Evolutionary conservation across 2,888 invertebrate genomes (phyloP), one percentile per base, ranked within the genome.

Genomic region (Tinea trinotella): DNA sequence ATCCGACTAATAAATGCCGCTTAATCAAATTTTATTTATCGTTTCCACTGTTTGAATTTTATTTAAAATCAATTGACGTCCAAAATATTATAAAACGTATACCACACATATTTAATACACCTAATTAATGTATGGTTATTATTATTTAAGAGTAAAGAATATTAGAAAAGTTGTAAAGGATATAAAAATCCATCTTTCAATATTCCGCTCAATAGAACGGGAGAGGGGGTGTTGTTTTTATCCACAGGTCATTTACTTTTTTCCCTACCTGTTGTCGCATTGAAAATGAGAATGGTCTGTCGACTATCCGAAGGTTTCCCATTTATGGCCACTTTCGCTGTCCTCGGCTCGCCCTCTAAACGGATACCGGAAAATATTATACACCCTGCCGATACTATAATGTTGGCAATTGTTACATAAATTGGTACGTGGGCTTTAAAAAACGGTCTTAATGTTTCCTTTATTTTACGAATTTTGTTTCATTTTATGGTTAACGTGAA

Each of bases 1-100:
- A 79, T 78, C 74, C 71, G 75, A 79, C 82, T 84, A 81, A 81
- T 81, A 76, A 83, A 81, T 76, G 73, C 73, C 70, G 67, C 69
- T 82, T 79, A 79, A 53, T 57, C 54, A 54, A 57, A 57, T 57
- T 55, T 50, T 55, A 54, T 57, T 57, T 56, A 55, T 44, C 44
- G 24, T 35, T 52, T 12, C 48, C 20, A 52, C 15, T 49, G 78
- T 79, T 71, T 78, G 71, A 76, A 76, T 80, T 78, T 76, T 78
- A 71, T 74, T 71, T 72, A 75, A 65, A 61, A 60, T 58, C 59
- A 52, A 56, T 56, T 50, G n/a, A 35, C 35, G n/a, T 22, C 22
- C 7, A 22, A 5, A 22, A 22, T 22, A 19, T 19, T 15, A 48
- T 5, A 5, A 22, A 5, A 22, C 22, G 3, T 22, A 22, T 7